Conservation (phyloP, 2,888 invertebrate genomes). For the Stramonita haemastoma region DNA sequence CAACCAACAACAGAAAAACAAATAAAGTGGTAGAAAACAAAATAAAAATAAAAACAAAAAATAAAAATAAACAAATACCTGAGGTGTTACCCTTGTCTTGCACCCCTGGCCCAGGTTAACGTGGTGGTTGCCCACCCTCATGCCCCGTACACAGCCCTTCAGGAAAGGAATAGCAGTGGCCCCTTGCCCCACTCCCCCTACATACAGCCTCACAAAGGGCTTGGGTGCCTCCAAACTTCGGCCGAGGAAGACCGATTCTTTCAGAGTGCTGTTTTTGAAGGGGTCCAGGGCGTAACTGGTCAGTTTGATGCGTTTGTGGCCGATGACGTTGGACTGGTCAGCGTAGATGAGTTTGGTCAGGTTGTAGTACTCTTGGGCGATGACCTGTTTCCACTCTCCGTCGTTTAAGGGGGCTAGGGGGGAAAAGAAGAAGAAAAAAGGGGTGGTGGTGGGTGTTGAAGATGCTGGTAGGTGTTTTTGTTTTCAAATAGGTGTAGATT, state of each 20-base stretch:
- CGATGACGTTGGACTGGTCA: slow-evolving; percentile 47
- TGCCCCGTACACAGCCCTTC: slow-evolving; percentile 67
- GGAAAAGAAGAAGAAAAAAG: background rate
- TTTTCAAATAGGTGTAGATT: too few species aligned
- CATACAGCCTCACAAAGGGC: slow-evolving; percentile 61
- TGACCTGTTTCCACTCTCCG: slow-evolving; percentile 70
- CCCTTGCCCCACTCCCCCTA: slow-evolving; percentile 62
- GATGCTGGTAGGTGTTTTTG: background rate
- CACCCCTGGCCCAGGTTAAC: slow-evolving; percentile 56
- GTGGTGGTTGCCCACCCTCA: slow-evolving; percentile 61
- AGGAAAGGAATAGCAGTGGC: slow-evolving; percentile 54
- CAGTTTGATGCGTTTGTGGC: slow-evolving; percentile 46
- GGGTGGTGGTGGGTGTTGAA: background rate
- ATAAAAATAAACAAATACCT: too few species aligned
- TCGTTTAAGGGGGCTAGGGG: slow-evolving; percentile 57
- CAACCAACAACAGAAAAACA: too few species aligned
- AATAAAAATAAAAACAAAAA: too few species aligned
- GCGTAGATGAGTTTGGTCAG: slow-evolving; percentile 48
- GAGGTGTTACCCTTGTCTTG: slow-evolving; percentile 42
- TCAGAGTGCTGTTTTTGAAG: slow-evolving; percentile 44
- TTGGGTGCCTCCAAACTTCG: slow-evolving; percentile 47
- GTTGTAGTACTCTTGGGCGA: slow-evolving; percentile 52
- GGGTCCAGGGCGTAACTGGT: slow-evolving; percentile 46
- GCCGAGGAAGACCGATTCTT: slow-evolving; percentile 57
- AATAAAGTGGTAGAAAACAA: too few species aligned